Base-by-base conservation (phyloP, 2,797 vertebrate species). In the Gymnopithys bicolor region DNA sequence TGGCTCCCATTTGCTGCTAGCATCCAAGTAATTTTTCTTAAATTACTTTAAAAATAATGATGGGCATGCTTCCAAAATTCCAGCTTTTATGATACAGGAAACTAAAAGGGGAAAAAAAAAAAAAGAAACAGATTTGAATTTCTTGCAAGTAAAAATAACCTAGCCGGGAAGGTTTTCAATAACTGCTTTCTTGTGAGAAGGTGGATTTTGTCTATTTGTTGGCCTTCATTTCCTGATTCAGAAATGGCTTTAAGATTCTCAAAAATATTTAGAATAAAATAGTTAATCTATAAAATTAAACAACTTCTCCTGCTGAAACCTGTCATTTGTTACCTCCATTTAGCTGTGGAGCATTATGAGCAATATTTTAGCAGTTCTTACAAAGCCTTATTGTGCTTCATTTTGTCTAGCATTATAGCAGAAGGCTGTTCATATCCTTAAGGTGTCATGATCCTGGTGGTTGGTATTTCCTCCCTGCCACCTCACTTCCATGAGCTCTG, bases 1-100 rank as follows among this genome's bases (percentile, higher is more conserved):
- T 66, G 74, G 55, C 48, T 86, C 51, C 58, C 48, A 37, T 89
- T 94, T 89, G n/a, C 56, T 79, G 68, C 71, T 59, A 60, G 16
- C 30, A 84, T 66, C 32, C 70, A 84, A 89, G 46, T 46, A 12
- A 76, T 81, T 89, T 76, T 59, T 59, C 84, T 70, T 86, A 84
- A 87, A 83, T 91, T 69, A 78, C 64, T 85, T 89, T 53, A 71
- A 76, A 93, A 85, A 15, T 86, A 93, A 21, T 53, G 77, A 89
- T 49, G 27, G 46, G 32, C 43, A 19, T 55, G 32, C 33, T 92
- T 93, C 62, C 59, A 87, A 92, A 95, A 95, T 83, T 91, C 80
- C 80, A 89, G 39, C 35, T 37, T 37, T 37, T 37, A 37, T 11
- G 58, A 71, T 77, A 80, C 7, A 63, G 63, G 52, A 87, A 89